These are phyloP conservation scores for Gobius niger DNA, from an alignment of 2,113 vertebrate species.

Conservation along the genomic window DNA sequence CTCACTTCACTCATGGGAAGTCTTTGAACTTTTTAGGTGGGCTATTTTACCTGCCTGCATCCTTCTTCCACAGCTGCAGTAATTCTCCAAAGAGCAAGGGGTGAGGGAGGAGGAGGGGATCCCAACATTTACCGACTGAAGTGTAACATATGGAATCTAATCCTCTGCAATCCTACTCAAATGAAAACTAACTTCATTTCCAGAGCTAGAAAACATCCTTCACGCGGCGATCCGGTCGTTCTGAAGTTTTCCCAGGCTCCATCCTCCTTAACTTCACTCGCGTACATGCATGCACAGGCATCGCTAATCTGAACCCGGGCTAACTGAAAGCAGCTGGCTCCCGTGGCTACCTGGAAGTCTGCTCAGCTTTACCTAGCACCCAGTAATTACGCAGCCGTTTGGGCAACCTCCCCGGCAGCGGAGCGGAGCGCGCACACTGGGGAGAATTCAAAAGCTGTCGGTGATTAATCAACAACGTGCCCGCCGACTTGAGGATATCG, in stretches of 20 bases:
- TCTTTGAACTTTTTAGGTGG: slow-evolving; percentile 10
- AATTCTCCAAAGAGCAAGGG: background rate
- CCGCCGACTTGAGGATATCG: slow-evolving; percentile 47
- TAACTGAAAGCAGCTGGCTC: slow-evolving; percentile 71
- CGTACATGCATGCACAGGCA: slow-evolving; percentile 10
- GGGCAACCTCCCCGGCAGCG: slow-evolving; percentile 51
- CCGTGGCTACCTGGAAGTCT: slow-evolving; percentile 67
- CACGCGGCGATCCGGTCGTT: slow-evolving; percentile 31
- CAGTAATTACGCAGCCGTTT: slow-evolving; percentile 67
- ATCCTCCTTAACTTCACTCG: slow-evolving; percentile 23
- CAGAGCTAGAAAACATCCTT: slow-evolving; percentile 37
- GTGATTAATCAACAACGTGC: slow-evolving; percentile 67
- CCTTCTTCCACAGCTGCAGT: background rate
- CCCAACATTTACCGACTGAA: background rate
- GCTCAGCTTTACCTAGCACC: slow-evolving; percentile 68
- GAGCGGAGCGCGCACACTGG: slow-evolving; percentile 60
- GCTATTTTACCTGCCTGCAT: background rate
- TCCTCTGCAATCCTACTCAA: slow-evolving; percentile 5
- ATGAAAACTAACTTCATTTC: slow-evolving; percentile 12
- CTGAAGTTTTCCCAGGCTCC: slow-evolving; percentile 32
- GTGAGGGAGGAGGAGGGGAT: background rate
- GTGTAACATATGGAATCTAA: slow-evolving; percentile 8
- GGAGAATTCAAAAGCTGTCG: slow-evolving; percentile 57
- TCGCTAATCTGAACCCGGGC: slow-evolving; percentile 27
- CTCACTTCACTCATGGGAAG: background rate